A percentile compares a stretch with the other conserved stretches of the same genome.
phyloP scores from a whole-genome alignment of 2,888 invertebrate genomes.

The Linnaemya vulpina region DNA sequence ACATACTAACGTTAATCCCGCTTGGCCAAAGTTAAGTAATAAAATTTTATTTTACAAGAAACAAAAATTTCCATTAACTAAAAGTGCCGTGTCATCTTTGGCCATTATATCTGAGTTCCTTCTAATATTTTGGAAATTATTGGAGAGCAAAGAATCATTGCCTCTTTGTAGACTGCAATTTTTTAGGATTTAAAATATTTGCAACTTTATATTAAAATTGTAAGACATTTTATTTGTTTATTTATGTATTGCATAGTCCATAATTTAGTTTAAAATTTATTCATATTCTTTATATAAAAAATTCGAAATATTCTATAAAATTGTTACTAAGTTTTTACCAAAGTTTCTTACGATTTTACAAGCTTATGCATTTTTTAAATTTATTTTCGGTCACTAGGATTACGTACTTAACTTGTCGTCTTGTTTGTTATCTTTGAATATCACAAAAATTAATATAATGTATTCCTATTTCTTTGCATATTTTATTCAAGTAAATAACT shows the following conservation, averaged over 20 bases:
- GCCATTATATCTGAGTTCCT: background rate
- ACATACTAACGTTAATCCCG: conserved; percentile 5
- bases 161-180: background rate
- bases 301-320: conserved; percentile 60
- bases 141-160: background rate
- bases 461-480: conserved; percentile 36
- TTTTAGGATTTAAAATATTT: conserved; percentile 6
- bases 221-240: background rate
- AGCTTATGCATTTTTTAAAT: conserved; percentile 20
- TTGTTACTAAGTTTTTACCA: conserved; percentile 49
- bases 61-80: background rate
- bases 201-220: background rate
- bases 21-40: conserved; percentile 16
- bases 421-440: conserved; percentile 44
- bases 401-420: conserved; percentile 35
- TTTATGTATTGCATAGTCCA: background rate
- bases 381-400: conserved; percentile 31
- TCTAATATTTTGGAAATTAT: conserved; percentile 1
- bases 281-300: conserved; percentile 40
- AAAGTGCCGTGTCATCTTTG: conserved; percentile 16
- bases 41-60: conserved; percentile 29
- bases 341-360: conserved; percentile 31
- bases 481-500: conserved; percentile 41
- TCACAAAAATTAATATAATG: conserved; percentile 55
- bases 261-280: conserved; percentile 26